Conservation (phyloP, 2,888 invertebrate species). For the Synergus japonicus region DNA sequence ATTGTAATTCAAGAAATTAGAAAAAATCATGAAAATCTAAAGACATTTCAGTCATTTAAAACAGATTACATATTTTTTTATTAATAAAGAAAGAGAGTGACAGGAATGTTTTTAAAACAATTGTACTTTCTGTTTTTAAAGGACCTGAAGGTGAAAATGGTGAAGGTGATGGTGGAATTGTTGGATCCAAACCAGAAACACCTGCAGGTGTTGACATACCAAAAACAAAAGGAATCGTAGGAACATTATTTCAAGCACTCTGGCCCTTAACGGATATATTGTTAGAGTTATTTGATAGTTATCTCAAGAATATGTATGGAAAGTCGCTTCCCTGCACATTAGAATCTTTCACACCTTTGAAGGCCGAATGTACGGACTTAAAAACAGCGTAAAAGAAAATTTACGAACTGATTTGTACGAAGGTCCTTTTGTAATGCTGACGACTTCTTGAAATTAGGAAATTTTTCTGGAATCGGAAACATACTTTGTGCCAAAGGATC, state of each 20-base stretch:
- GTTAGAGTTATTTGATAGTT: background rate
- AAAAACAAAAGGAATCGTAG: background rate
- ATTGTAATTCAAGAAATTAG: background rate
- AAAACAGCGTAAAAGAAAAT: background rate
- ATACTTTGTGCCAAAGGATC: too few relatives aligned
- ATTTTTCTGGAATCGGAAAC: too few relatives aligned
- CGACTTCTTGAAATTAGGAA: too few relatives aligned
- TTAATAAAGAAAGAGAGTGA: too few relatives aligned
- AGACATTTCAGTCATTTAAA: too few relatives aligned
- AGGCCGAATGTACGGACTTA: background rate
- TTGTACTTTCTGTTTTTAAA: background rate
- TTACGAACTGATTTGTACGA: too few relatives aligned
- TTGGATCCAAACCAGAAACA: background rate
- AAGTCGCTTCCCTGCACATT: background rate
- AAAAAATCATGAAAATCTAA: background rate
- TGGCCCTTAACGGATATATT: background rate
- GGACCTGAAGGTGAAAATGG: background rate
- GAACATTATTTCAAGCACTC: background rate
- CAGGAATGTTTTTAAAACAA: background rate
- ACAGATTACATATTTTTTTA: too few relatives aligned
- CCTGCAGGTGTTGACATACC: background rate
- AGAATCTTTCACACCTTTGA: background rate
- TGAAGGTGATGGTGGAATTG: background rate
- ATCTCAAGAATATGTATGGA: constrained; percentile 14
- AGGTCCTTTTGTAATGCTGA: too few relatives aligned